Evolutionary conservation across 1,140 invertebrate genomes (phyloP).

Genomic region (Drosophila kohkoa): DNA sequence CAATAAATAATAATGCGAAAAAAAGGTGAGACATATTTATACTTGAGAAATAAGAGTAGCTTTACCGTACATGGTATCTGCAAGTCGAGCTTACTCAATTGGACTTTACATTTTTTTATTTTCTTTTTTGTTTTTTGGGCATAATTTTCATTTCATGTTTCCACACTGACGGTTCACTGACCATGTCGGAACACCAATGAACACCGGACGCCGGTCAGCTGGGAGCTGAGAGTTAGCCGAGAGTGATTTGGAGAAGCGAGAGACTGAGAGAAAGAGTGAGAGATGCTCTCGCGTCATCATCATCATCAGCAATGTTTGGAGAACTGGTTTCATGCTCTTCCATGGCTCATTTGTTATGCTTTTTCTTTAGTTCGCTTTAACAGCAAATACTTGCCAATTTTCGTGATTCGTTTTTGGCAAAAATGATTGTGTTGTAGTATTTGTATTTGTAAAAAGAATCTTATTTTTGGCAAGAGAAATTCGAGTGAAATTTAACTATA

Average conservation of each 20-base stretch:
- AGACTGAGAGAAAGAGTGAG: conserved; percentile 29
- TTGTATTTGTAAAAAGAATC: conserved; percentile 32
- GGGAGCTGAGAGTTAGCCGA: conserved; percentile 18
- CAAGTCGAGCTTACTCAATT: not conserved
- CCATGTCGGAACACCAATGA: conserved; percentile 44
- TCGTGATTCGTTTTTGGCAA: conserved; percentile 53
- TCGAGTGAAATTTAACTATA: conserved; percentile 36
- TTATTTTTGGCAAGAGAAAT: conserved; percentile 11
- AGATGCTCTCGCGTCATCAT: conserved; percentile 26
- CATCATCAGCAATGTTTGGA: conserved; percentile 17
- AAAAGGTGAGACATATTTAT: too few relatives aligned
- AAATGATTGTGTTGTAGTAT: conserved; percentile 1
- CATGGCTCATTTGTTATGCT: conserved; percentile 72
- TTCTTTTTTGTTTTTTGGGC: conserved; percentile 35
- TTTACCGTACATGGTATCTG: not conserved
- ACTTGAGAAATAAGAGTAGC: too few relatives aligned
- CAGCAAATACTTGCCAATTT: conserved; percentile 65
- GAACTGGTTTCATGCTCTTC: conserved; percentile 62
- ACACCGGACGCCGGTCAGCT: conserved; percentile 55
- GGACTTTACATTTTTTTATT: not conserved
- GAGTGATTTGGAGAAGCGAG: conserved; percentile 11
- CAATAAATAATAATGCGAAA: too few relatives aligned
- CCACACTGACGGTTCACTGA: conserved; percentile 66
- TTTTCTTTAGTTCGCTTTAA: conserved; percentile 54
- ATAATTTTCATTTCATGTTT: conserved; percentile 63